phyloP scores from a whole-genome alignment of 2,888 invertebrate species.

The Petrolisthes manimaculis region DNA sequence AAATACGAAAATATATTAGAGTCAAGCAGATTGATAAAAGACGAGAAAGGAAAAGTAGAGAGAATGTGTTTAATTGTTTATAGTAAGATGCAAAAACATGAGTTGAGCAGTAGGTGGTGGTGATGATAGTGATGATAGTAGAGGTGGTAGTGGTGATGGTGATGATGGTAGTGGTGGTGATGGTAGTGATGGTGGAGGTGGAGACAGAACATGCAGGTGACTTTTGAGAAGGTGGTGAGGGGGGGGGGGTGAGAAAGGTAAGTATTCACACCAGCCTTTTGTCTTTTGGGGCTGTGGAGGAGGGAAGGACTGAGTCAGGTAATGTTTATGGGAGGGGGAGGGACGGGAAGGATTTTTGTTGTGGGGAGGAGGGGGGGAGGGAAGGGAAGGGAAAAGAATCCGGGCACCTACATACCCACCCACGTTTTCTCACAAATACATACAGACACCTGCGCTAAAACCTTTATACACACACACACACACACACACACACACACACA shows the following conservation, averaged over 20 bases:
- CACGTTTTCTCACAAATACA: no score
- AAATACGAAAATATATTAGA: neutral
- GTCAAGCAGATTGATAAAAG: neutral
- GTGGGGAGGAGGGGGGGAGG: neutral
- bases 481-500: no score
- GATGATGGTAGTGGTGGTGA: no score
- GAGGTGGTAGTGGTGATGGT: no score
- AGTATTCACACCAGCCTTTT: conserved; percentile 53
- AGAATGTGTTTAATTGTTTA: no score
- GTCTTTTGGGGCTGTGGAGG: conserved; percentile 35
- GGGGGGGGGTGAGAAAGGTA: neutral
- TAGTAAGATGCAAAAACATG: neutral
- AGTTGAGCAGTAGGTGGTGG: conserved; percentile 16
- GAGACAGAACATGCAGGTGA: neutral
- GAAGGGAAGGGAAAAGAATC: neutral
- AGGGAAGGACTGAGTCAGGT: conserved; percentile 43
- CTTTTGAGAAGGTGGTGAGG: neutral
- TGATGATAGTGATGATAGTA: neutral
- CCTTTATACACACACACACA: no score
- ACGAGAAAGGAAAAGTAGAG: neutral
- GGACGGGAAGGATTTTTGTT: neutral
- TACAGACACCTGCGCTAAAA: no score
- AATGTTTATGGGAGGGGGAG: conserved; percentile 44
- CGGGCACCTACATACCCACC: no score
- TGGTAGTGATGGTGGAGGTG: no score